Evolutionary conservation across 2,888 invertebrate species (phyloP), one percentile per base, ranked within the genome.

Genomic region (Alentia gelatinosa): DNA sequence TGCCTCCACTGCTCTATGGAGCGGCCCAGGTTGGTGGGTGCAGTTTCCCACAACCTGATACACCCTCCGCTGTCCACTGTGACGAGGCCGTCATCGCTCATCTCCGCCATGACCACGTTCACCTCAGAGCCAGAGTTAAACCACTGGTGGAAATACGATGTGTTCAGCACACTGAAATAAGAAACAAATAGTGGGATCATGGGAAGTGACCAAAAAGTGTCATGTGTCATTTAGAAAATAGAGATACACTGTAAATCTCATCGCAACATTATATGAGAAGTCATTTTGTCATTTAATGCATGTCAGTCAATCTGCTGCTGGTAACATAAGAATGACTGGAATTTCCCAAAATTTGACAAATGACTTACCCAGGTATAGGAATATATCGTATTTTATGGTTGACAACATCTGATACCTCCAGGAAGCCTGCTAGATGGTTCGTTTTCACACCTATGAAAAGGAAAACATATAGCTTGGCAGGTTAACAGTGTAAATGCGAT

Each of bases 11-110:
- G 96, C 0, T 95, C 94, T 37, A 97, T 94, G 1, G 96, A 96
- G 50, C 95, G 94, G 91, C 96, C 96, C 50, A 97, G 95, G 90
- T 96, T 95, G 12, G 94, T 93, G 30, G 96, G 93, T 0, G 96
- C 96, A 23, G 97, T 96, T 94, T 97, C 97, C 97, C 97, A 97
- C 23, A 97, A 94, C 47, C 97, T 94, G 63, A 97, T 95, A 92
- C 96, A 96, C 0, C 97, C 97, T 39, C 96, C 96, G 5, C 95
- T 95, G 94, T 97, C 97, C n/a, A 97, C 96, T 0, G 97, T 97
- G 12, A 97, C 96, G 37, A 97, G 94, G 39, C 96, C 96, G 92
- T 97, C 96, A 91, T 96, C 96, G 91, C 96, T 96, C 86, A 96
- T 96, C 9, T 95, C 93, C 0, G 96, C 96, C 68, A 96, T 93